Evolutionary conservation across 2,113 vertebrate species (phyloP).

Genomic region (Heptranchias perlo): DNA sequence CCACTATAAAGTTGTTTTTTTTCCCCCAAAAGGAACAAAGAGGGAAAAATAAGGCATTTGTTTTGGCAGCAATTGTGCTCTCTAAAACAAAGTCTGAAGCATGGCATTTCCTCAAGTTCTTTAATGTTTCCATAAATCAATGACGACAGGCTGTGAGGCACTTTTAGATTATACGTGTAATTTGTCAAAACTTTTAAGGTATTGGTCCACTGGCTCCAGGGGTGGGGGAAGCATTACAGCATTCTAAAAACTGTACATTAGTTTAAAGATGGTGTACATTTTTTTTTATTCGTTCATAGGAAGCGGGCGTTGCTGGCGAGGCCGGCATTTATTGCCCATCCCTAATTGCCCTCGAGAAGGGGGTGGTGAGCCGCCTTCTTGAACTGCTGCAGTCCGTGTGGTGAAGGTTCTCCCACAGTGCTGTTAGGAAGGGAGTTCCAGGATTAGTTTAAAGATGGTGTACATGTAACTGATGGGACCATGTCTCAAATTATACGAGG

Average conservation of each 20-base stretch:
- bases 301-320: too few relatives aligned
- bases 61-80: background rate
- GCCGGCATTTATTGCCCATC: too few relatives aligned
- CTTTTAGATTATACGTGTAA: background rate
- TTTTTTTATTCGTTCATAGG: too few relatives aligned
- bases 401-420: too few relatives aligned
- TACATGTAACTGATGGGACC: background rate
- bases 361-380: too few relatives aligned
- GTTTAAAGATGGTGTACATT: background rate
- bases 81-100: background rate
- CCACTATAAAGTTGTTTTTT: conserved; percentile 53
- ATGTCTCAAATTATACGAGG: background rate
- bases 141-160: background rate
- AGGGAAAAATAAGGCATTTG: background rate
- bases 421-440: too few relatives aligned
- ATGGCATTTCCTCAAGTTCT: background rate
- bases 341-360: too few relatives aligned
- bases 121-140: background rate
- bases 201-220: background rate
- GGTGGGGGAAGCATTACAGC: background rate
- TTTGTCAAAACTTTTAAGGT: background rate
- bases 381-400: too few relatives aligned
- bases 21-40: background rate
- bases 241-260: background rate
- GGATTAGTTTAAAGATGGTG: too few relatives aligned